Evolutionary conservation across 2,797 vertebrate species (phyloP), one percentile per base, ranked within the genome.

Genomic region (Catharus ustulatus): DNA sequence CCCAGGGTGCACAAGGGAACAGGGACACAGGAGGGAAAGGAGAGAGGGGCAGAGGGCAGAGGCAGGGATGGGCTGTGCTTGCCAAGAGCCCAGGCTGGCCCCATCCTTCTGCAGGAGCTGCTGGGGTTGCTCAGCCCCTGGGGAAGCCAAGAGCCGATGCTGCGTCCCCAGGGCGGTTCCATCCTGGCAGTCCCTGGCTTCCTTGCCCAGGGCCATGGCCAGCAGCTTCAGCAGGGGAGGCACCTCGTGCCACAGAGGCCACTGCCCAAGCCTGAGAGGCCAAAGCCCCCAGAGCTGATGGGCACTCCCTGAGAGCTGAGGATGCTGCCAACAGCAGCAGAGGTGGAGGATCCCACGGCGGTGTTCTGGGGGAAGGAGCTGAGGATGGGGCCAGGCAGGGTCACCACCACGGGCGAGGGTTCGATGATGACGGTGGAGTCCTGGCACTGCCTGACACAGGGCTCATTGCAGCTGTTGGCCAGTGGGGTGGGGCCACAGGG

Each of bases 381-480:
- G 78, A 81, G 78, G 64, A 81, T 81, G 45, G 78, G 78, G 0
- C 78, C 78, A 0, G 78, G 78, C 78, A 81, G 64, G 54, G 78
- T 69, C 29, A 89, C 87, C 45, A 90, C 15, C 30, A 81, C 77
- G 0, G 85, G 9, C 0, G 87, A 20, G 54, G 80, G 87, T 30
- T 84, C 2, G 30, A 90, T 84, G 74, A 0, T 1, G 4, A 79
- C 49, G 34, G 34, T 34, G 76, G 82, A 84, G 82, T 27, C 15
- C 82, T 84, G 82, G 82, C 82, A 84, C 82, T 84, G 83, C 63
- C 13, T 59, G 63, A 85, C 83, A 85, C 75, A 80, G 71, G 63
- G 40, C 77, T 91, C 89, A 15, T 83, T 87, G 90, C 90, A 84
- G 90, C 90, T 92, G 90, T 64, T 92, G 90, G 51, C 90, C 85